These are phyloP conservation scores for Ciconia boyciana DNA, from an alignment of 2,113 vertebrate genomes.

Conservation along the genomic window DNA sequence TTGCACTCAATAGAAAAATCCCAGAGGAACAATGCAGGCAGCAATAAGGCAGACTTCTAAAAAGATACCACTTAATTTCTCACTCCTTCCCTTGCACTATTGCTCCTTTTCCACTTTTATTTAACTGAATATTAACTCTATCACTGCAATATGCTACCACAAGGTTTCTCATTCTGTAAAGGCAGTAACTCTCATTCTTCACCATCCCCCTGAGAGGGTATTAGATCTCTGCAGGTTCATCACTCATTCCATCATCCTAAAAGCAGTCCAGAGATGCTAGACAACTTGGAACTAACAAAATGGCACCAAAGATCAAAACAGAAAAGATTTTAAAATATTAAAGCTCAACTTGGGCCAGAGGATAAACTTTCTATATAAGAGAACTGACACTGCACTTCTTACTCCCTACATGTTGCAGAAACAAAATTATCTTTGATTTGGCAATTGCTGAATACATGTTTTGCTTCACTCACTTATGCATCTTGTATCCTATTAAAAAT, in stretches of 20 bases:
- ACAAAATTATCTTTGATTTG: neutral
- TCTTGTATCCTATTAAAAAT: neutral
- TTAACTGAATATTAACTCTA: conserved; percentile 67
- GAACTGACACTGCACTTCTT: neutral
- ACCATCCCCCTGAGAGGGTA: neutral
- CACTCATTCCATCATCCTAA: neutral
- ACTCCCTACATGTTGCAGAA: neutral
- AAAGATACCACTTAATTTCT: conserved; percentile 77
- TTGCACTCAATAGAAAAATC: conserved; percentile 71
- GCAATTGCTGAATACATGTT: neutral
- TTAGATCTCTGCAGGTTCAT: neutral
- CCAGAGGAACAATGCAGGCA: conserved; percentile 72
- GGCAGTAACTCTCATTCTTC: neutral
- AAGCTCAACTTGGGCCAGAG: neutral
- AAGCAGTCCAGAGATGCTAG: neutral
- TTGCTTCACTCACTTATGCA: neutral
- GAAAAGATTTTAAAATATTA: neutral
- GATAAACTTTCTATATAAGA: neutral
- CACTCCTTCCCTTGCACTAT: conserved; percentile 59
- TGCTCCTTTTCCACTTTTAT: conserved; percentile 53
- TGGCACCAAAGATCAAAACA: neutral
- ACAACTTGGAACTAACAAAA: neutral
- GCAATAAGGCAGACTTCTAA: conserved; percentile 75
- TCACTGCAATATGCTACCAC: conserved; percentile 10
- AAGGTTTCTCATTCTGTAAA: neutral